Conservation (phyloP, 1,140 invertebrate species). For the Aphidius ervi region DNA sequence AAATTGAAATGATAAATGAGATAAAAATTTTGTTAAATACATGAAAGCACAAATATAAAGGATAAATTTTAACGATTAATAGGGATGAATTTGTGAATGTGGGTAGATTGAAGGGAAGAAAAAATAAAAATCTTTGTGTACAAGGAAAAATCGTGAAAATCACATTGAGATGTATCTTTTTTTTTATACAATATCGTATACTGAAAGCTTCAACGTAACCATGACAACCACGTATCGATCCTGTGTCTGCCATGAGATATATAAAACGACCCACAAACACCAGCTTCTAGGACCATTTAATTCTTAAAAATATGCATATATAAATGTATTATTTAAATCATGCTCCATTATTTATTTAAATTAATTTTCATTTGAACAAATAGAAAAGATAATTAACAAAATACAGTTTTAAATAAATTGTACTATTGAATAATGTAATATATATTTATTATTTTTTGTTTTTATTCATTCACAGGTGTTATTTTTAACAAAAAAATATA, state of each 20-base stretch:
- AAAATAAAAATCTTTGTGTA: not conserved
- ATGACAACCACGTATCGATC: slow-evolving; percentile 40
- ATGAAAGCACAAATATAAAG: no score
- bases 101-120: not conserved
- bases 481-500: no score
- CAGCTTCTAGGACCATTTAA: slow-evolving; percentile 35
- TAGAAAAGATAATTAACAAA: no score
- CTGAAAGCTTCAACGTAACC: slow-evolving; percentile 27
- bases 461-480: no score
- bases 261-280: slow-evolving; percentile 42
- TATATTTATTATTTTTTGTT: no score
- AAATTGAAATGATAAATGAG: no score
- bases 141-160: slow-evolving; percentile 20
- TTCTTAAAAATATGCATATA: slow-evolving; percentile 26
- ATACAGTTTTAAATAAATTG: no score
- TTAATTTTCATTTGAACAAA: no score
- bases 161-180: slow-evolving; percentile 40
- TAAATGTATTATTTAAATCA: slow-evolving; percentile 8
- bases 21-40: no score
- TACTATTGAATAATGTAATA: no score
- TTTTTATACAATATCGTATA: slow-evolving; percentile 26
- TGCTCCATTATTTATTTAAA: no score
- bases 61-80: no score
- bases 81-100: not conserved
- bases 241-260: slow-evolving; percentile 33